phyloP scores from a whole-genome alignment of 2,113 vertebrate genomes.

The Epinephelus cyanopodus region DNA sequence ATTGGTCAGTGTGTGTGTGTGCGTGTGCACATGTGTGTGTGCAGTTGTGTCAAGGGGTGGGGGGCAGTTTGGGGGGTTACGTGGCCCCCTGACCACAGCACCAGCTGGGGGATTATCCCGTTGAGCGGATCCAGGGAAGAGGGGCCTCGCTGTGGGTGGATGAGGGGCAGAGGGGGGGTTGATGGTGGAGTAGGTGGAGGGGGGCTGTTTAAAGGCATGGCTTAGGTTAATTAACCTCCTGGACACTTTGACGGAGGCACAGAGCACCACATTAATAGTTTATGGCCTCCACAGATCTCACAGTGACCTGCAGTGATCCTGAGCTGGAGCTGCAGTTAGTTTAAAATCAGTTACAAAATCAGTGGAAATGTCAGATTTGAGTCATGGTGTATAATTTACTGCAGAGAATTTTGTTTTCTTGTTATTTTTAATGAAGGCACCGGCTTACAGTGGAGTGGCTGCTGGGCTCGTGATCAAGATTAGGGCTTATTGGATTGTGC shows the following conservation, averaged over 20 bases:
- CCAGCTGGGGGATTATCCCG: constrained; percentile 81
- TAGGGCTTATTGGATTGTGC: constrained; percentile 11
- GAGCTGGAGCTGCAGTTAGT: constrained; percentile 5
- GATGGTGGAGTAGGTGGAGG: background rate
- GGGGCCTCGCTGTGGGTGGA: constrained; percentile 59
- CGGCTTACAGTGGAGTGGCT: background rate
- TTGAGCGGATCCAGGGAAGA: constrained; percentile 67
- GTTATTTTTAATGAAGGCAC: constrained; percentile 1
- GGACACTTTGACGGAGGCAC: constrained; percentile 55
- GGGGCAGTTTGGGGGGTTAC: constrained; percentile 23
- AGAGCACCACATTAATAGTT: constrained; percentile 61
- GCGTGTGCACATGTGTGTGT: background rate
- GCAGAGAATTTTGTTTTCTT: background rate
- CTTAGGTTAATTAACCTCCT: constrained; percentile 78
- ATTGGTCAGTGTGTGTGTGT: background rate
- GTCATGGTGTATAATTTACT: constrained; percentile 9
- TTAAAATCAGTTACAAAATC: constrained; percentile 15
- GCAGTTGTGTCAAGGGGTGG: constrained; percentile 30
- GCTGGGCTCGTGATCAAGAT: constrained; percentile 41
- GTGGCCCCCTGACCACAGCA: constrained; percentile 67
- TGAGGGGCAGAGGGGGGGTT: constrained; percentile 7
- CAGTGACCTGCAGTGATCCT: constrained; percentile 18
- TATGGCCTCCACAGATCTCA: constrained; percentile 38
- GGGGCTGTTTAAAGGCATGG: constrained; percentile 57
- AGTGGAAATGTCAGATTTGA: constrained; percentile 10